A percentile compares a stretch with the other conserved stretches of the same genome.
Conservation (phyloP, 2,888 invertebrate species). For the Eueremaeus valkanovi region DNA sequence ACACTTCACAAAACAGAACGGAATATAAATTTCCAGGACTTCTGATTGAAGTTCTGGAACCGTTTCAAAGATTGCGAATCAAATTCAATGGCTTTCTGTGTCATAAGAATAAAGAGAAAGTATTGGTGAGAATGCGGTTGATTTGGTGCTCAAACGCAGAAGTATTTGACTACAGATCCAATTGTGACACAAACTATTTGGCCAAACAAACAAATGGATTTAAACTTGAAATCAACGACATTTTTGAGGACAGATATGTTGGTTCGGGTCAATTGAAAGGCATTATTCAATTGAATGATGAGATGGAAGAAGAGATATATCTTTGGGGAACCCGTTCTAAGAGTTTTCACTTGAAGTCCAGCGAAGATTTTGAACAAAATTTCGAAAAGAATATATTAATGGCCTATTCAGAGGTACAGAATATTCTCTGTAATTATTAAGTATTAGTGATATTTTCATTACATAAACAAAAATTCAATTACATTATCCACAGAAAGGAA, state of each 20-base stretch:
- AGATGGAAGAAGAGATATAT: background rate
- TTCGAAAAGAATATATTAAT: background rate
- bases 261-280: slow-evolving; percentile 5
- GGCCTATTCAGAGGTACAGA: slow-evolving; percentile 1
- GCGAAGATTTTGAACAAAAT: background rate
- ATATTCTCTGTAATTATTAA: too few relatives aligned
- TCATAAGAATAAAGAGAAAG: background rate
- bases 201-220: background rate
- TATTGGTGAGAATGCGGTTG: background rate
- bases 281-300: background rate
- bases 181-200: slow-evolving; percentile 14
- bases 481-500: slow-evolving; percentile 33
- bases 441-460: background rate
- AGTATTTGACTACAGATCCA: slow-evolving; percentile 4
- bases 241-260: slow-evolving; percentile 30
- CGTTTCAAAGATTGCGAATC: slow-evolving; percentile 2
- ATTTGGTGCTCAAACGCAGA: slow-evolving; percentile 1
- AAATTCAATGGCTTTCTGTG: slow-evolving; percentile 1
- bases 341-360: too few relatives aligned
- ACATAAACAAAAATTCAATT: background rate
- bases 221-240: background rate
- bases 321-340: slow-evolving; percentile 1
- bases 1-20: background rate
- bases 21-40: slow-evolving; percentile 16
- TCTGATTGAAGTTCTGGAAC: background rate